Base-by-base conservation (phyloP, 2,113 vertebrate genomes). In the Ictalurus furcatus region DNA sequence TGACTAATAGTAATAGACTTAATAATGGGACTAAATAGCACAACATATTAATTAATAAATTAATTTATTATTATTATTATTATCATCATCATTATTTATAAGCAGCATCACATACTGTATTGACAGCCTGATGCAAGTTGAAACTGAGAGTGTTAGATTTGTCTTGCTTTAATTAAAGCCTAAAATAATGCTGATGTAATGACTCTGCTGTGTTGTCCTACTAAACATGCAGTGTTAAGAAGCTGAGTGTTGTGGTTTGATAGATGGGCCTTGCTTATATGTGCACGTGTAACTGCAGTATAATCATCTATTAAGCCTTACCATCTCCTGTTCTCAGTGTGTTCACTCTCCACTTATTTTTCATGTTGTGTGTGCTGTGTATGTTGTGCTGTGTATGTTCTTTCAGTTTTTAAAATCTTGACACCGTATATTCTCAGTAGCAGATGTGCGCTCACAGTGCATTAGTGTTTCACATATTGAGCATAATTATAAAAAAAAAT, bases 301-400 rank as follows among this genome's bases (percentile, higher is more conserved):
- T 59, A 83, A 83, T 88, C 76, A 82, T 81, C 56, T 63, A 56
- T 63, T 30, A 79, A 21, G 28, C 37, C 56, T 79, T 28, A 25
- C 28, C 14, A 44, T 48, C 40, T 67, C 59, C n/a, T 37, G 54
- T 34, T 81, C 48, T 30, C 54, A 11, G 28, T 19, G 52, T n/a
- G 6, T 59, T 82, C 19, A 37, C 13, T 52, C 52, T 56, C 21
- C 37, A 56, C 56, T 80, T 80, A 54, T 28, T 80, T n/a, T 80
- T 37, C 30, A 8, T 19, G 8, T 59, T 82, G 28, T n/a, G 78
- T 30, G 8, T n/a, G 34, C 76, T 34, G 52, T 19, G n/a, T 34
- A 1, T 23, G 14, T n/a, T n/a, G 16, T 28, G 13, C 28, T 78
- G 25, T 28, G 73, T 74, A 44, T 76, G 8, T 37, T 71, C 30